Evolutionary conservation across 2,113 vertebrate species (phyloP), one percentile per base, ranked within the genome.

Genomic region (Shinisaurus crocodilurus): DNA sequence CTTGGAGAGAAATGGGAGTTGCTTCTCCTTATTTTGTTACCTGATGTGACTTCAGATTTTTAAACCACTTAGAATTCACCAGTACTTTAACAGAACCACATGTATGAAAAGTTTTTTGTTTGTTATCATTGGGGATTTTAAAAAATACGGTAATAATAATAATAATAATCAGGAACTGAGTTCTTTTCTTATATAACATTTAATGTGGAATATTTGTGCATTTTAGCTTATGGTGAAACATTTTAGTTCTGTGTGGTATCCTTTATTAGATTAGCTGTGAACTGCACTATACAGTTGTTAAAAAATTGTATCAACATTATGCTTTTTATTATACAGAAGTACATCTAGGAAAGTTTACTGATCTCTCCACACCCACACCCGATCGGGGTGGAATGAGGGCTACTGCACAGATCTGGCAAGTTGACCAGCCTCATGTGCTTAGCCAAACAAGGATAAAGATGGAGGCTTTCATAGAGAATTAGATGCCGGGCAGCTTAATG

Each of bases 31-130:
- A 45, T 75, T 63, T 75, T 83, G 69, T 60, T 76, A 63, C 34
- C 12, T 84, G 37, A 45, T 48, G 18, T 89, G 57, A 65, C 32
- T 89, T 82, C 37, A 83, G 69, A 83, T 83, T 83, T 83, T 23
- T 89, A 74, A 75, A 63, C 32, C 6, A 10, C 16, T 63, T 89
- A 63, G 27, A 75, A 74, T 45, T 34, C 37, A 34, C 18, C 50
- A 15, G 50, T 32, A 18, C n/a, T 34, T 89, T 81, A 72, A 70
- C 15, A 80, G 18, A 48, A 29, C 43, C 32, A 6, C 37, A 18
- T 50, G 12, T 45, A 15, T 69, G 69, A 72, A 37, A 34, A 34
- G 5, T 1, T 50, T 6, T 9, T 54, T 43, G 5, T 67, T 65
- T 13, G 29, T 25, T 54, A 86, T 29, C 6, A 43, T 63, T 87